These are phyloP conservation scores for Microcebus lehilahytsara DNA, from an alignment of 2,113 vertebrate genomes.

Conservation along the genomic window DNA sequence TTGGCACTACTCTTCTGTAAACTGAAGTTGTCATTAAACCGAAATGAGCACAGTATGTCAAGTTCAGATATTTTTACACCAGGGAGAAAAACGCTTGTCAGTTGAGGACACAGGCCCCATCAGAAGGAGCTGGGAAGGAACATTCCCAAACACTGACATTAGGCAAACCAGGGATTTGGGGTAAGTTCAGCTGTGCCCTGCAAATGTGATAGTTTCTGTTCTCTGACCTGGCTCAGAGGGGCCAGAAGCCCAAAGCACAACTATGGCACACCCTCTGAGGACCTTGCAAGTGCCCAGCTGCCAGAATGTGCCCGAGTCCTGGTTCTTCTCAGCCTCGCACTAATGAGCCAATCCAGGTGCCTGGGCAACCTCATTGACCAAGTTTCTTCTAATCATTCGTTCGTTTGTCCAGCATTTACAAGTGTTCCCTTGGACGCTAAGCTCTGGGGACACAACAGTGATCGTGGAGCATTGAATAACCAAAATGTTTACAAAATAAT, in stretches of 20 bases:
- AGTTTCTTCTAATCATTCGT: neutral
- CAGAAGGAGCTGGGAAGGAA: neutral
- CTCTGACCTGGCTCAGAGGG: neutral
- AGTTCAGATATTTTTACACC: constrained; percentile 45
- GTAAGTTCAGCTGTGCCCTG: neutral
- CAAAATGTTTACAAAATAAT: neutral
- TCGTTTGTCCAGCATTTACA: neutral
- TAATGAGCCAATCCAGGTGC: neutral
- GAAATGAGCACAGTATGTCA: constrained; percentile 56
- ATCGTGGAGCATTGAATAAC: neutral
- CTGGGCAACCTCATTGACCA: neutral
- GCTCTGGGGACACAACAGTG: neutral
- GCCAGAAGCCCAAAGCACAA: neutral
- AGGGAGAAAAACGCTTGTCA: constrained; percentile 26
- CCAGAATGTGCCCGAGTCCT: neutral
- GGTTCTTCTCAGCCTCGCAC: neutral
- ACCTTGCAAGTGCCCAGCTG: neutral
- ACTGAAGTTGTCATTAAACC: constrained; percentile 51
- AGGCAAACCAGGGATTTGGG: neutral
- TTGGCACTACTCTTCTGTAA: constrained; percentile 16
- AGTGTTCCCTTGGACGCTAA: neutral
- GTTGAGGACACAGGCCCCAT: neutral
- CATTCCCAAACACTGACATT: neutral
- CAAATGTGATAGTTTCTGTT: neutral
- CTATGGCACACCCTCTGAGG: neutral